Evolutionary conservation across 1,140 invertebrate genomes (phyloP).

Genomic region (Drosophila teissieri): DNA sequence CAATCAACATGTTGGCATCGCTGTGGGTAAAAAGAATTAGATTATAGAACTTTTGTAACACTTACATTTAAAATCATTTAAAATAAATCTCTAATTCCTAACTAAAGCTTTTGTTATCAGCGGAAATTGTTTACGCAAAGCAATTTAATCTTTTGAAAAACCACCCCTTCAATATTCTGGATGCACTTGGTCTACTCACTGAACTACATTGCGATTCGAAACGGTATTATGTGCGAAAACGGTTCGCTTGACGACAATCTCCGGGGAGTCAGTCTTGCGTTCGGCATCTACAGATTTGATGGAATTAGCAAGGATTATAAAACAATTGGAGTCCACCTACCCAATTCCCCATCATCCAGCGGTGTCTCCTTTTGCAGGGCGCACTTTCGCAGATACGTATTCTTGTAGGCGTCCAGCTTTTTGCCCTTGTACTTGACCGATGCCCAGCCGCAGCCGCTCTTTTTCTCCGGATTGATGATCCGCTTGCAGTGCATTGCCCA

Average conservation of each 20-base stretch:
- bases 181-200: slow-evolving; percentile 86
- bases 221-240: slow-evolving; percentile 89
- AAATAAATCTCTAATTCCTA: too few species aligned
- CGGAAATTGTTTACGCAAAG: too few species aligned
- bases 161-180: background rate
- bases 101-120: too few species aligned
- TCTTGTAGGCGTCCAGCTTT: slow-evolving; percentile 94
- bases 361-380: slow-evolving; percentile 86
- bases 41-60: background rate
- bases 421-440: slow-evolving; percentile 93
- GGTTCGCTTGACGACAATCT: slow-evolving; percentile 86
- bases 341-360: slow-evolving; percentile 78
- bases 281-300: slow-evolving; percentile 78
- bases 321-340: slow-evolving; percentile 26
- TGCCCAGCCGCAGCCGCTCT: slow-evolving; percentile 96
- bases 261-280: slow-evolving; percentile 86
- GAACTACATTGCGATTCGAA: slow-evolving; percentile 88
- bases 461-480: slow-evolving; percentile 95
- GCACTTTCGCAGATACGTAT: slow-evolving; percentile 90
- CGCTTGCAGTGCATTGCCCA: slow-evolving; percentile 97
- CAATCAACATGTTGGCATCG: slow-evolving; percentile 94
- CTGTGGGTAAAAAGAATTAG: slow-evolving; percentile 84
- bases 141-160: background rate
- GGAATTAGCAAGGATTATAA: background rate
- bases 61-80: too few species aligned